Evolutionary conservation across 2,888 invertebrate genomes (phyloP).

Genomic region (Lampropteryx suffumata): DNA sequence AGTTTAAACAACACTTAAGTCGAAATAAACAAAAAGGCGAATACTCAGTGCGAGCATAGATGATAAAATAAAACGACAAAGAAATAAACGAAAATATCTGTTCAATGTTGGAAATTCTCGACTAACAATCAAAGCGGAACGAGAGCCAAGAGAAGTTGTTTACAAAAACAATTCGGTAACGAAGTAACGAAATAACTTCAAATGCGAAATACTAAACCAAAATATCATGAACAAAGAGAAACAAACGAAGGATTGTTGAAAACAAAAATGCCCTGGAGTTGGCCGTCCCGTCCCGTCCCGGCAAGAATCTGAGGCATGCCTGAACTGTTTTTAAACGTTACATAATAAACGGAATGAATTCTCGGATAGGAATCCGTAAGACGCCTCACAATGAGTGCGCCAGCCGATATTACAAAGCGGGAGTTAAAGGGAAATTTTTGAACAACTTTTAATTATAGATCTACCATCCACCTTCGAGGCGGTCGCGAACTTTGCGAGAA

Average conservation of each 20-base stretch:
- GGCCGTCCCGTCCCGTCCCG: conserved; percentile 35
- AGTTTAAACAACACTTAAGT: neutral
- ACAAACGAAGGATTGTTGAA: conserved; percentile 58
- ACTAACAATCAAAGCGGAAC: conserved; percentile 36
- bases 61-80: conserved; percentile 16
- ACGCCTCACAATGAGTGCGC: conserved; percentile 29
- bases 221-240: conserved; percentile 66
- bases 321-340: conserved; percentile 45
- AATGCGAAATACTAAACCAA: conserved; percentile 53
- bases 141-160: conserved; percentile 51
- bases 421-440: conserved; percentile 38
- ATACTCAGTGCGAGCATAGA: neutral
- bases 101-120: conserved; percentile 31
- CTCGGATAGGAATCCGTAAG: conserved; percentile 30
- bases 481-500: conserved; percentile 44
- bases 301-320: conserved; percentile 57
- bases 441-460: conserved; percentile 54
- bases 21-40: neutral
- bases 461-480: conserved; percentile 45
- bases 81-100: conserved; percentile 32
- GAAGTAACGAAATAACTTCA: conserved; percentile 62
- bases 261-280: conserved; percentile 58
- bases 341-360: conserved; percentile 36
- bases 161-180: conserved; percentile 61
- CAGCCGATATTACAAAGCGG: conserved; percentile 33